phyloP scores from a whole-genome alignment of 2,113 vertebrate genomes.

The Pseudorasbora parva region DNA sequence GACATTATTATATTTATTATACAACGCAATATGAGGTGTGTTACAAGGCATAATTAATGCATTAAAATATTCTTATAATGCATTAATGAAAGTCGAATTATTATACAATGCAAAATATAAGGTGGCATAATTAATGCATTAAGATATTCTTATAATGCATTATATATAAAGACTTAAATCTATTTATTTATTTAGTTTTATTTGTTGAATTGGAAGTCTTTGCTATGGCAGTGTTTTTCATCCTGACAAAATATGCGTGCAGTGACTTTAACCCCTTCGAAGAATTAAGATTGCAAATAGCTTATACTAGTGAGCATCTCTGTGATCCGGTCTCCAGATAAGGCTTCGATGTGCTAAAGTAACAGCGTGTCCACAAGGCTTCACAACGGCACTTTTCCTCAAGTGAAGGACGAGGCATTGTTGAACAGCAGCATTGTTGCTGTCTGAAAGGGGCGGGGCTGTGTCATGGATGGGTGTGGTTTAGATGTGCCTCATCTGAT shows the following conservation, averaged over 20 bases:
- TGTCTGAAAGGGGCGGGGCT: not conserved
- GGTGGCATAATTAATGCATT: too few relatives aligned
- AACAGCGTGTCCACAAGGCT: not conserved
- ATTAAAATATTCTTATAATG: too few relatives aligned
- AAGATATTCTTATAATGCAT: too few relatives aligned
- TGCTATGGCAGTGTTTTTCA: not conserved
- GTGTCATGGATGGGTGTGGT: not conserved
- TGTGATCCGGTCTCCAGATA: too few relatives aligned
- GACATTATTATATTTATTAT: too few relatives aligned
- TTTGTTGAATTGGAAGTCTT: not conserved
- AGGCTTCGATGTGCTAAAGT: too few relatives aligned
- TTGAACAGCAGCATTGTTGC: constrained; percentile 4
- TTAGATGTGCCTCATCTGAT: constrained; percentile 15
- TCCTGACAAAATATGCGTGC: not conserved
- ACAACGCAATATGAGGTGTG: too few relatives aligned
- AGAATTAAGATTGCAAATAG: not conserved
- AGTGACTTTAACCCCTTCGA: not conserved
- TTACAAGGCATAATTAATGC: too few relatives aligned
- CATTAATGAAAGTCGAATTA: too few relatives aligned
- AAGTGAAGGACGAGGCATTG: not conserved
- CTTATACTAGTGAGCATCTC: too few relatives aligned
- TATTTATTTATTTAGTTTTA: not conserved
- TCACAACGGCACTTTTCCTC: not conserved
- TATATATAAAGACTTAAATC: too few relatives aligned
- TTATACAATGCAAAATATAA: too few relatives aligned